Evolutionary conservation across 2,113 vertebrate genomes (phyloP).

Genomic region (Hydrolagus affinis): DNA sequence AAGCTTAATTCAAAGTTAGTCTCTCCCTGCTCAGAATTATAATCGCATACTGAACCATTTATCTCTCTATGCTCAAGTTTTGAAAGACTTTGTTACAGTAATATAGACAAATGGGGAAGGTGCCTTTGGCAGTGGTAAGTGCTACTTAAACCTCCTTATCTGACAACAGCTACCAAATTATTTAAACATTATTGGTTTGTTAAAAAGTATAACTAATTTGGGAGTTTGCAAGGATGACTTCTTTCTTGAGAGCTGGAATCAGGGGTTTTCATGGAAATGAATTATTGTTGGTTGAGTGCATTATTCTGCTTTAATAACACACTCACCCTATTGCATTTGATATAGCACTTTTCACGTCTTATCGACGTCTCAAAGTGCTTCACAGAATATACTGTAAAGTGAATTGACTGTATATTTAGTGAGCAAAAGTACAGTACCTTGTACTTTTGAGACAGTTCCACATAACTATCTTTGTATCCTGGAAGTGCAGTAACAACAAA

Average conservation of each 20-base stretch:
- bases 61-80: not conserved
- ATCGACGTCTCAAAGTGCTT: no score
- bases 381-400: no score
- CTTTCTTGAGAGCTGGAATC: not conserved
- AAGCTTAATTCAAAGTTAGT: not conserved
- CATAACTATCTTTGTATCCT: no score
- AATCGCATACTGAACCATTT: constrained; percentile 1
- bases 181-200: no score
- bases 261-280: not conserved
- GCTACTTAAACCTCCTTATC: not conserved
- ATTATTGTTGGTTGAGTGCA: not conserved
- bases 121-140: no score
- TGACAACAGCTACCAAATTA: not conserved
- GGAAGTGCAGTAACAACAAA: no score
- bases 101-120: no score
- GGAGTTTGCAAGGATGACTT: not conserved
- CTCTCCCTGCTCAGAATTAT: not conserved
- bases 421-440: no score
- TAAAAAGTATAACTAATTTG: not conserved
- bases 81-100: not conserved
- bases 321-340: no score
- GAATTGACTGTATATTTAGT: no score
- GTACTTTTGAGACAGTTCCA: no score
- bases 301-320: not conserved
- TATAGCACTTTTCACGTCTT: no score